These are phyloP conservation scores for Drosophila ficusphila DNA, from an alignment of 1,140 invertebrate genomes.

Conservation along the genomic window DNA sequence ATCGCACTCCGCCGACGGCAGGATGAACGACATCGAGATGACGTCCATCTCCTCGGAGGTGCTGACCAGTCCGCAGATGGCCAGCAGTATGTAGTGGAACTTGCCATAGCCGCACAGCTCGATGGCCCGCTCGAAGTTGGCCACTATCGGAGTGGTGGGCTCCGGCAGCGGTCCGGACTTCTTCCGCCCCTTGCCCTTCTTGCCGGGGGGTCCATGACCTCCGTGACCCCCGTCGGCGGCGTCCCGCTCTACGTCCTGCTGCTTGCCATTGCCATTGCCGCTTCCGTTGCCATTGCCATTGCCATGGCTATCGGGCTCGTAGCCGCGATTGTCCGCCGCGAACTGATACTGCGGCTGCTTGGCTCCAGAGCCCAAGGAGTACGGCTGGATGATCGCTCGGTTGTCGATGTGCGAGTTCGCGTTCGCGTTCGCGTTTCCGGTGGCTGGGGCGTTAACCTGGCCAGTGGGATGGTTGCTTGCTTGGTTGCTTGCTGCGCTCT, in stretches of 20 bases:
- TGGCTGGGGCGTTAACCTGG: slow-evolving; percentile 31
- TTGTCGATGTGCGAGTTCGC: slow-evolving; percentile 69
- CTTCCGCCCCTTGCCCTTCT: slow-evolving; percentile 27
- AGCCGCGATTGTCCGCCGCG: slow-evolving; percentile 73
- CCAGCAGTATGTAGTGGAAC: slow-evolving; percentile 95
- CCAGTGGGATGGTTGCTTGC: slow-evolving; percentile 48
- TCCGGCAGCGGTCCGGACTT: slow-evolving; percentile 76
- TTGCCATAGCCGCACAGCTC: slow-evolving; percentile 95
- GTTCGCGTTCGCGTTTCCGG: slow-evolving; percentile 32
- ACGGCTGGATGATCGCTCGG: slow-evolving; percentile 79
- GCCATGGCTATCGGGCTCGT: slow-evolving; percentile 64
- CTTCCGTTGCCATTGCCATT: too few relatives aligned
- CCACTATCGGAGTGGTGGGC: slow-evolving; percentile 87
- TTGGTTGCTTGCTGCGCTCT: slow-evolving; percentile 84
- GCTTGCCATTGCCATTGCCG: slow-evolving; percentile 67
- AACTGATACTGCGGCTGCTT: slow-evolving; percentile 79
- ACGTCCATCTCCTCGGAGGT: slow-evolving; percentile 98
- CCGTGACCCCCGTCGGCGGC: slow-evolving; percentile 58
- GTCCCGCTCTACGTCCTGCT: slow-evolving; percentile 79
- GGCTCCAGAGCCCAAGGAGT: slow-evolving; percentile 60
- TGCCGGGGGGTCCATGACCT: slow-evolving; percentile 42
- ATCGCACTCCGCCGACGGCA: slow-evolving; percentile 96
- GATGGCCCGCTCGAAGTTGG: slow-evolving; percentile 93
- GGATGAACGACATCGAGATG: slow-evolving; percentile 96
- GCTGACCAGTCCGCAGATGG: slow-evolving; percentile 95